Base-by-base conservation (phyloP, 2,113 vertebrate species). In the Chionomys nivalis region DNA sequence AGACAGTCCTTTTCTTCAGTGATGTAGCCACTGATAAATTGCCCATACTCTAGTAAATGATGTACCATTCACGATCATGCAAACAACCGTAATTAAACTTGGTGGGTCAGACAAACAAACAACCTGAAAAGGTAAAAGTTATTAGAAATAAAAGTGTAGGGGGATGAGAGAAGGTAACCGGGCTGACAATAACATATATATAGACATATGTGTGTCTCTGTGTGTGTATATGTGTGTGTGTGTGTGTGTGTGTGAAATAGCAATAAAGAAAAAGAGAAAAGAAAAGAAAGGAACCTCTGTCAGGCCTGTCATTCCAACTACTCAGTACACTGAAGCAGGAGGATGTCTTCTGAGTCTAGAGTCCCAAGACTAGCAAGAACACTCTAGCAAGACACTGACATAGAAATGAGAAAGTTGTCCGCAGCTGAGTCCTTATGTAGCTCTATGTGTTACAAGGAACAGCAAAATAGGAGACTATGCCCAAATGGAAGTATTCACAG, bases 211-310 rank as follows among this genome's bases (percentile, higher is more conserved):
- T 52, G 16, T 55, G 6, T 39, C 11, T 36, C 3, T 42, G 39
- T 33, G 0, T 33, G 14, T 44, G 4, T 33, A 4, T 28, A 5
- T 42, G n/a, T n/a, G n/a, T n/a, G n/a, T n/a, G n/a, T n/a, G n/a
- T n/a, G n/a, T n/a, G 47, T 49, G 10, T 49, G 47, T 52, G 49
- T 52, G 49, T 52, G 49, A 47, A 9, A 52, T 55, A 55, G 3
- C 13, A 52, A 52, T 58, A 58, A 58, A 58, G 17, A 58, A 58
- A 58, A 58, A 55, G 16, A 55, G 55, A 55, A 58, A 19, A 55
- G 52, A 55, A 55, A 55, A 19, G 55, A 58, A 58, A 58, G 55
- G 55, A 58, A 58, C 55, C 55, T 19, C 16, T 19, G 17, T 19
- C 55, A 58, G 17, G 55, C 4, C 55, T 58, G 55, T 19, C 5